Evolutionary conservation across 2,888 invertebrate species (phyloP), one percentile per base, ranked within the genome.

Genomic region (Chouioia cunea): DNA sequence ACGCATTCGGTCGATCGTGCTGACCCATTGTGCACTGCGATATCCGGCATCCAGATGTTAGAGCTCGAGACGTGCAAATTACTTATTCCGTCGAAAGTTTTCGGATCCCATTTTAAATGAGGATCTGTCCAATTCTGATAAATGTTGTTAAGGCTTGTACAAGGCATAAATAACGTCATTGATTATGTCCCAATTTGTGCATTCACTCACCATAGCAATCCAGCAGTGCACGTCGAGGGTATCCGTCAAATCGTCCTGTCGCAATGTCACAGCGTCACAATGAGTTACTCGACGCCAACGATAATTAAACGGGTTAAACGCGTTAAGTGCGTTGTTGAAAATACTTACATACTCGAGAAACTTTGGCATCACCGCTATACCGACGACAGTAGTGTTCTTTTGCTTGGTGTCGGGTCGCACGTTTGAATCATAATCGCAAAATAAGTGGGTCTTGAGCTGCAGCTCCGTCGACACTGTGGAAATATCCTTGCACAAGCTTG

Each of bases 41-140:
- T 86, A 76, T 92, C 91, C 0, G 95, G 94, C 10, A 89, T 87
- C 95, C 95, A 95, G 64, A 95, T 88, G 72, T 90, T 87, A 63
- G 88, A 86, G 74, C 90, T 90, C 10, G 89, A 88, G 14, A 93
- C 82, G 76, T 90, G 88, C 8, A 91, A 84, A 56, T 87, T 86
- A 12, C 86, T 85, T 22, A 94, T 87, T 70, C 88, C 88, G n/a
- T 89, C 90, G 79, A 90, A 93, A 4, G 91, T 88, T 4, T 84
- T 82, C 0, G 92, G 91, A 48, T 89, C 87, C 95, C 95, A 95
- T n/a, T 83, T 86, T 43, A 95, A 85, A 80, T 91, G 90, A 76
- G 91, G 90, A 81, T 95, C 94, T 60, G 80, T 83, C 92, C 92
- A 92, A 75, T 81, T 83, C 91, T 92, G 78, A 1, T 8, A 2